phyloP scores from a whole-genome alignment of 2,113 vertebrate species.

The Pelmatolapia mariae region DNA sequence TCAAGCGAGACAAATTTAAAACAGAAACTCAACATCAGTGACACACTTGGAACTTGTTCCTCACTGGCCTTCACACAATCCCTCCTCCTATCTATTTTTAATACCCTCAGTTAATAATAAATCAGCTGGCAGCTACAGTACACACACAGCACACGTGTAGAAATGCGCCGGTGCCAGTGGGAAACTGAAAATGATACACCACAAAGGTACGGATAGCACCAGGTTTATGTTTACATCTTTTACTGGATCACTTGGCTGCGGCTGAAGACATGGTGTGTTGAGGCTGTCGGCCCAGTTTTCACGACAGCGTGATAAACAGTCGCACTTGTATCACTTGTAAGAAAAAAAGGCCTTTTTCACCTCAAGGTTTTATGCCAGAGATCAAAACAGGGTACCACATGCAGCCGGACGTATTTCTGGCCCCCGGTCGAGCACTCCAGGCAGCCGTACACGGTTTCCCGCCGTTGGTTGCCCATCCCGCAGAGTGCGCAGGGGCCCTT shows the following conservation, averaged over 20 bases:
- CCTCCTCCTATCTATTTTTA: neutral
- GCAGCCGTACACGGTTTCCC: conserved; percentile 96
- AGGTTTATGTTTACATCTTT: neutral
- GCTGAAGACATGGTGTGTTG: neutral
- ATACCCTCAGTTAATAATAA: conserved; percentile 38
- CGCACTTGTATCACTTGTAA: neutral
- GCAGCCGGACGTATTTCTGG: conserved; percentile 88
- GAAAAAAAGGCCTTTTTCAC: conserved; percentile 55
- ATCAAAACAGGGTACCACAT: conserved; percentile 96
- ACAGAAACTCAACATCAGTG: neutral
- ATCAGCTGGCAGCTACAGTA: conserved; percentile 6
- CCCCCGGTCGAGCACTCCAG: conserved; percentile 87
- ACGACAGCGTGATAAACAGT: neutral
- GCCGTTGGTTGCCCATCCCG: conserved; percentile 87
- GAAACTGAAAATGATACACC: neutral
- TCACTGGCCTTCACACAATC: neutral
- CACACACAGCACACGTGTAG: neutral
- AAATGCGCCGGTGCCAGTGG: neutral
- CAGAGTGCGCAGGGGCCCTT: conserved; percentile 95
- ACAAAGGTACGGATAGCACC: neutral
- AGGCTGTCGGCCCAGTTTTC: neutral
- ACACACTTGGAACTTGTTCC: neutral
- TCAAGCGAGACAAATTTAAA: neutral
- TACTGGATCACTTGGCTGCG: neutral
- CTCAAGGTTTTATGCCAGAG: conserved; percentile 94